Evolutionary conservation across 2,113 vertebrate genomes (phyloP), one percentile per base, ranked within the genome.

Genomic region (Poecile atricapillus): DNA sequence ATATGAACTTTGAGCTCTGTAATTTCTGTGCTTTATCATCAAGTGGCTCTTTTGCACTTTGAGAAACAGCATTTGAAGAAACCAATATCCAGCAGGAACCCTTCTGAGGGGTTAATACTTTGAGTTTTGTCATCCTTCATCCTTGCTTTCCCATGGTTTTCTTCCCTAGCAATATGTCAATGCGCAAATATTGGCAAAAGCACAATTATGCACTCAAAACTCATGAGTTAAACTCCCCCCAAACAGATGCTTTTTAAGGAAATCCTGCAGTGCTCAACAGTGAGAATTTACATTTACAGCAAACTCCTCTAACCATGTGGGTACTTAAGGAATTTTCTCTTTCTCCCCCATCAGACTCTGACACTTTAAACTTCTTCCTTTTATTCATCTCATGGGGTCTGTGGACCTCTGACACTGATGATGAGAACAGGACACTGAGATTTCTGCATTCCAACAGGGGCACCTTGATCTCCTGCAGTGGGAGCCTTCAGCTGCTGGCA

Each of bases 381-480:
- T 76, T 37, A 21, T 46, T 71, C 0, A 15, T 79, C 46, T 71
- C 17, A 1, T 0, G 4, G 18, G 8, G 2, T 37, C 31, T 53
- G 15, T 73, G 31, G 4, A 9, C 41, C 46, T 69, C 44, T 58
- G 41, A 14, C 33, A 7, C 13, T 30, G 43, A 6, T 31, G 78
- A 21, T 49, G 37, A 47, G 50, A 77, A 8, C 14, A 63, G 39
- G 21, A 63, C 33, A 20, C 9, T 16, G 43, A 5, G 4, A 5
- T 69, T 93, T 77, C 71, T 55, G 18, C 9, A 5, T 52, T 68
- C 35, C n/a, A 60, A 4, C 7, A 15, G 0, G 1, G 10, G 2
- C 19, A 30, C 22, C 24, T 71, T 20, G 6, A 1, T 31, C 11
- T 6, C 11, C 13, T 50, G 44, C n/a, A 37, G 3, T 1, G 8